These are phyloP conservation scores for Genyomyrus donnyi DNA, from an alignment of 2,113 vertebrate species.

Conservation along the genomic window DNA sequence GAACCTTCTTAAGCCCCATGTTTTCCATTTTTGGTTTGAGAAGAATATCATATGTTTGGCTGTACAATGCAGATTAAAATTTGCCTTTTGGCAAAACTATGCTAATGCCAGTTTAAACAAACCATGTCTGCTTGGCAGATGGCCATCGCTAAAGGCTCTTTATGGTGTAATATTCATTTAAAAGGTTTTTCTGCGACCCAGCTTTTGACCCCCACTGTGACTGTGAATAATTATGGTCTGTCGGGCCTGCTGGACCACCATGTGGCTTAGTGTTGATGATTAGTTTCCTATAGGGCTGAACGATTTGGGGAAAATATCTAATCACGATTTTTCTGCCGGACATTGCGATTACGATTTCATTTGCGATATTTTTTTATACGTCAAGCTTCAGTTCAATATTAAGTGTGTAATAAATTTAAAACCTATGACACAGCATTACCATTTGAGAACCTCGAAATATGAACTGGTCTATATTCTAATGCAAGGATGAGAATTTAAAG, in stretches of 20 bases:
- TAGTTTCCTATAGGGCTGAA: too few species aligned
- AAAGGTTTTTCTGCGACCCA: neutral
- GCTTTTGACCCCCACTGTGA: neutral
- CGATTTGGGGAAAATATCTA: too few species aligned
- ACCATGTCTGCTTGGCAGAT: neutral
- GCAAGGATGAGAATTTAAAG: too few species aligned
- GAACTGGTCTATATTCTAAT: too few species aligned
- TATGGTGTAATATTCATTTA: neutral
- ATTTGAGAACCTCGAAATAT: too few species aligned
- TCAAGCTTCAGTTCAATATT: too few species aligned
- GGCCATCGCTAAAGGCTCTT: neutral
- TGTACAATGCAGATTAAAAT: neutral
- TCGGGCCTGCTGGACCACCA: neutral
- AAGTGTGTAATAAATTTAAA: too few species aligned
- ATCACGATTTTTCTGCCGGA: too few species aligned
- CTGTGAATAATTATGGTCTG: neutral
- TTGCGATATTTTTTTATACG: too few species aligned
- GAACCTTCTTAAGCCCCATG: neutral
- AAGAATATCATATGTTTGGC: neutral
- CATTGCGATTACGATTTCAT: too few species aligned
- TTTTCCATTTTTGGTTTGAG: neutral
- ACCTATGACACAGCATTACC: too few species aligned
- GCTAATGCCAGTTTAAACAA: neutral
- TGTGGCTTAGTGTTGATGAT: neutral
- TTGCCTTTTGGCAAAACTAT: neutral